Conservation (phyloP, 2,113 vertebrate species). For the Junco hyemalis region DNA sequence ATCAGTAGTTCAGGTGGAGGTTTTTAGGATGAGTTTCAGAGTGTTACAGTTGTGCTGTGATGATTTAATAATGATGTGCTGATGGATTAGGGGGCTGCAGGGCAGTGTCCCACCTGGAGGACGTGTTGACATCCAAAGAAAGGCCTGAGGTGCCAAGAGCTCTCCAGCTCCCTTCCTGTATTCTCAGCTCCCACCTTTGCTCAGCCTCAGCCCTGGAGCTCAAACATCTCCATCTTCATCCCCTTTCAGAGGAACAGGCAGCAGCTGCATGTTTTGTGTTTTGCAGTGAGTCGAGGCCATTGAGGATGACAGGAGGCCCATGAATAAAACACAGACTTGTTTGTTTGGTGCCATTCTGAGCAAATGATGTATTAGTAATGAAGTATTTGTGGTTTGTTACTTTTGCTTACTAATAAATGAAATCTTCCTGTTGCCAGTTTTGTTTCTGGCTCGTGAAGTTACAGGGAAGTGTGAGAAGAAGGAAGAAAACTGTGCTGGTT, state of each 20-base stretch:
- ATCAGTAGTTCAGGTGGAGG: background rate
- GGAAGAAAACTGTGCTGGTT: background rate
- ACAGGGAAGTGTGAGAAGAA: background rate
- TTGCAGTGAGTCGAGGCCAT: background rate
- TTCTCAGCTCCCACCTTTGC: background rate
- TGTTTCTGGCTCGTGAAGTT: background rate
- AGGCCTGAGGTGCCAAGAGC: background rate
- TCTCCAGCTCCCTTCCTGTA: fast-evolving
- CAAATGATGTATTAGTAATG: constrained; percentile 55
- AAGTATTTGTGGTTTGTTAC: constrained; percentile 14
- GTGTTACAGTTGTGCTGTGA: background rate
- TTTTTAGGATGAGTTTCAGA: background rate
- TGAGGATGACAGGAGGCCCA: background rate
- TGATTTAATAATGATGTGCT: background rate
- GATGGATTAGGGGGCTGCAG: background rate
- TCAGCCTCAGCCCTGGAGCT: background rate
- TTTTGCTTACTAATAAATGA: constrained; percentile 43
- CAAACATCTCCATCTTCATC: background rate
- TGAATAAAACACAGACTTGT: constrained; percentile 48
- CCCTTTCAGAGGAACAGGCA: fast-evolving
- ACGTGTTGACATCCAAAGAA: fast-evolving
- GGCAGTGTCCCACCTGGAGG: background rate
- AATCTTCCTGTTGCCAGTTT: background rate
- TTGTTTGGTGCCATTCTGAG: background rate
- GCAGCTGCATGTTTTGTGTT: background rate